A percentile compares a stretch with the other conserved stretches of the same genome.
phyloP scores from a whole-genome alignment of 2,888 invertebrate genomes.

The Tanypteryx hageni region DNA sequence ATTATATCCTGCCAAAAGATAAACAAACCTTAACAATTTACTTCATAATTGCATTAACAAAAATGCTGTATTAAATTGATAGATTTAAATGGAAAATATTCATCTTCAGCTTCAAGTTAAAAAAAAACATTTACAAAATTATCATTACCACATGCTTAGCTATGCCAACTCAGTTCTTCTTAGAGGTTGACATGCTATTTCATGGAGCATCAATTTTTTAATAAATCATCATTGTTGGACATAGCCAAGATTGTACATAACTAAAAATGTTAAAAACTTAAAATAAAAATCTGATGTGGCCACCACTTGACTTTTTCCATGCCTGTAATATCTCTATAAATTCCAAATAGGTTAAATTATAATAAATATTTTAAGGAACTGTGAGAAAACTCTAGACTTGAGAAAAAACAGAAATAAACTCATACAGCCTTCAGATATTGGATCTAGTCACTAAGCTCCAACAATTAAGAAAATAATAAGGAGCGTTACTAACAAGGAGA shows the following conservation, averaged over 20 bases:
- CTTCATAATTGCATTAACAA: background rate
- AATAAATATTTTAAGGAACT: too few relatives aligned
- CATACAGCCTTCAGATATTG: too few relatives aligned
- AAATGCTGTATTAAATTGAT: too few relatives aligned
- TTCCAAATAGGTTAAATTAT: too few relatives aligned
- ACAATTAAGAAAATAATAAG: too few relatives aligned
- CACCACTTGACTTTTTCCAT: too few relatives aligned
- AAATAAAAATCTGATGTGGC: too few relatives aligned
- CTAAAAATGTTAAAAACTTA: background rate
- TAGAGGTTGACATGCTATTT: slow-evolving; percentile 39
- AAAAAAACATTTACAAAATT: background rate
- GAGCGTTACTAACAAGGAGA: too few relatives aligned
- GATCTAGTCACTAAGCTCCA: too few relatives aligned
- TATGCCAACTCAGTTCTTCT: slow-evolving; percentile 56
- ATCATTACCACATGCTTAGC: background rate
- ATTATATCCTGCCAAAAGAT: background rate
- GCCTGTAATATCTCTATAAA: too few relatives aligned
- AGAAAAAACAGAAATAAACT: too few relatives aligned
- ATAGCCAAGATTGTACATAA: background rate
- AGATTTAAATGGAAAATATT: background rate
- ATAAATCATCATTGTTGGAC: slow-evolving; percentile 11
- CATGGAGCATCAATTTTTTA: background rate
- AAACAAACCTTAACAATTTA: background rate
- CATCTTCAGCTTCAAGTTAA: background rate
- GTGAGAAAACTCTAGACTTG: too few relatives aligned